Evolutionary conservation across 2,113 vertebrate species (phyloP).

Genomic region (Albula glossodonta): DNA sequence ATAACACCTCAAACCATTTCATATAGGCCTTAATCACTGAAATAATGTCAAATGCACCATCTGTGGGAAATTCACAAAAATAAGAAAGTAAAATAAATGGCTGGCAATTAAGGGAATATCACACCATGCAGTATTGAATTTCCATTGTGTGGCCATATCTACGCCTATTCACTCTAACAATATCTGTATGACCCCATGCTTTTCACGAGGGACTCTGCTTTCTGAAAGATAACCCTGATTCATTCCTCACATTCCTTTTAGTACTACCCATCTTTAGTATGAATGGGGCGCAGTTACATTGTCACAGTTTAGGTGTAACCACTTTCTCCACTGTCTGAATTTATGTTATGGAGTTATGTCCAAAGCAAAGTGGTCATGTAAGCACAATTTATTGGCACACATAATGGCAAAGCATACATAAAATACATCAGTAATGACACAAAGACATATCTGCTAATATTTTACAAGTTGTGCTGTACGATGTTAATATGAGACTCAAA

Average conservation of each 20-base stretch:
- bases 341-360: background rate
- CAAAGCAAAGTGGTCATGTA: slow-evolving; percentile 55
- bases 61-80: too few relatives aligned
- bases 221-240: background rate
- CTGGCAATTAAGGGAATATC: too few relatives aligned
- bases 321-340: background rate
- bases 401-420: slow-evolving; percentile 99
- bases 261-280: background rate
- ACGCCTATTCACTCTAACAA: background rate
- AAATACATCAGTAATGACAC: slow-evolving; percentile 97
- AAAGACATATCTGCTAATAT: slow-evolving; percentile 89
- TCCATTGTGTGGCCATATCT: background rate
- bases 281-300: background rate
- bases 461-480: slow-evolving; percentile 86
- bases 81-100: too few relatives aligned
- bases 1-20: too few relatives aligned
- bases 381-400: slow-evolving; percentile 99
- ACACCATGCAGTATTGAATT: background rate
- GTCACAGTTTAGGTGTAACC: background rate
- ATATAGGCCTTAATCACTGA: too few relatives aligned
- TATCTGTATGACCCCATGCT: background rate
- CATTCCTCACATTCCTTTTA: background rate
- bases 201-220: background rate
- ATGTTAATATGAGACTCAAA: slow-evolving; percentile 93
- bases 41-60: too few relatives aligned